Evolutionary conservation across 2,113 vertebrate species (phyloP).

Genomic region (Hippopotamus amphibius): DNA sequence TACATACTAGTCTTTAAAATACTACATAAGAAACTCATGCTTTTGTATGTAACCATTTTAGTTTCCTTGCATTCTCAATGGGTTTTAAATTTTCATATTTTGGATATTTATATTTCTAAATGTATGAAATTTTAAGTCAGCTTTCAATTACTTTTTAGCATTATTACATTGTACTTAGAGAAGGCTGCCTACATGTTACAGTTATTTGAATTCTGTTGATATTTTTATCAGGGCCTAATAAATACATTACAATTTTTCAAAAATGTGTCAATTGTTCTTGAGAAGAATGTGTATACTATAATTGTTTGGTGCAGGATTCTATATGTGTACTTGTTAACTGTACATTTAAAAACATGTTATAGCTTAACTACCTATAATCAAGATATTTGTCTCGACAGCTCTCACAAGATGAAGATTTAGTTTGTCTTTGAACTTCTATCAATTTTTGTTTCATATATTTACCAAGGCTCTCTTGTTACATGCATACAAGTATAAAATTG

Average conservation of each 20-base stretch:
- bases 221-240: not conserved
- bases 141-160: not conserved
- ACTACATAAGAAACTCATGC: not conserved
- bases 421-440: not conserved
- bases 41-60: not conserved
- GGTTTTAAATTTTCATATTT: not conserved
- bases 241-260: not conserved
- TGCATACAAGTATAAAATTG: not conserved
- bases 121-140: not conserved
- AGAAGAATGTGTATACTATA: not conserved
- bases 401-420: not conserved
- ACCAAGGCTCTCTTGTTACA: not conserved
- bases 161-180: not conserved
- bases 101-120: not conserved
- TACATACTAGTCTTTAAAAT: not conserved
- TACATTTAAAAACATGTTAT: not conserved
- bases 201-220: not conserved
- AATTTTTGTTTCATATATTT: not conserved
- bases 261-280: not conserved
- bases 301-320: not conserved
- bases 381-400: not conserved
- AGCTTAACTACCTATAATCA: not conserved
- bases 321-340: not conserved
- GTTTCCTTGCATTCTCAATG: not conserved
- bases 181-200: not conserved